Conservation (phyloP, 2,797 vertebrate species). For the Macrochelys suwanniensis region DNA sequence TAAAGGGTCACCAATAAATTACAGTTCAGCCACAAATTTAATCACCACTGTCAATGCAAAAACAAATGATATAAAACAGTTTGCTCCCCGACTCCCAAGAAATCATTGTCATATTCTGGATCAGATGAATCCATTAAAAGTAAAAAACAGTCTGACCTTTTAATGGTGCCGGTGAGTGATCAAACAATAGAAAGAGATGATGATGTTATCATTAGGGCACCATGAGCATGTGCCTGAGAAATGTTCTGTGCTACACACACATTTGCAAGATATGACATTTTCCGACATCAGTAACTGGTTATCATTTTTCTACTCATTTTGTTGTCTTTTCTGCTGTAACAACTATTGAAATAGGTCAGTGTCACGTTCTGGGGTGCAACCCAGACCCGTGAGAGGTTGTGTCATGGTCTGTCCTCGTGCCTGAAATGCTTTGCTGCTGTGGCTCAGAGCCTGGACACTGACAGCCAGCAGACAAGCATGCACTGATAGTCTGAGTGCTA, state of each 20-base stretch:
- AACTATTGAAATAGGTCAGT: slow-evolving; percentile 38
- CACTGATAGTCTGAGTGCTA: neutral
- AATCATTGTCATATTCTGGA: neutral
- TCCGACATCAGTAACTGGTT: neutral
- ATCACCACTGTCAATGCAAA: slow-evolving; percentile 18
- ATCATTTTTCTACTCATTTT: neutral
- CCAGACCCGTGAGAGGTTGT: neutral
- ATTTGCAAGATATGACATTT: slow-evolving; percentile 1
- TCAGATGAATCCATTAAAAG: slow-evolving; percentile 28
- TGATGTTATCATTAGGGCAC: neutral
- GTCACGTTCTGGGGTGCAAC: neutral
- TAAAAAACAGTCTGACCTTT: slow-evolving; percentile 43
- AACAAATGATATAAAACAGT: slow-evolving; percentile 12
- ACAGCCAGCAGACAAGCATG: neutral
- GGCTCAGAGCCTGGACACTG: neutral
- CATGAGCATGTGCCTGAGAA: neutral
- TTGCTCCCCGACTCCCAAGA: neutral
- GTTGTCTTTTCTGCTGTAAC: slow-evolving; percentile 38
- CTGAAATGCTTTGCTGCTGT: neutral
- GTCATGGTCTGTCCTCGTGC: neutral
- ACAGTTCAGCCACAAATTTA: slow-evolving; percentile 28
- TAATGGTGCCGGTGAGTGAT: neutral
- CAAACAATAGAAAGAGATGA: neutral
- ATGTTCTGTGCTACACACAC: neutral
- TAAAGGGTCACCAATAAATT: slow-evolving; percentile 49